Evolutionary conservation across 2,888 invertebrate genomes (phyloP).

Genomic region (Zygogramma bicolorata): DNA sequence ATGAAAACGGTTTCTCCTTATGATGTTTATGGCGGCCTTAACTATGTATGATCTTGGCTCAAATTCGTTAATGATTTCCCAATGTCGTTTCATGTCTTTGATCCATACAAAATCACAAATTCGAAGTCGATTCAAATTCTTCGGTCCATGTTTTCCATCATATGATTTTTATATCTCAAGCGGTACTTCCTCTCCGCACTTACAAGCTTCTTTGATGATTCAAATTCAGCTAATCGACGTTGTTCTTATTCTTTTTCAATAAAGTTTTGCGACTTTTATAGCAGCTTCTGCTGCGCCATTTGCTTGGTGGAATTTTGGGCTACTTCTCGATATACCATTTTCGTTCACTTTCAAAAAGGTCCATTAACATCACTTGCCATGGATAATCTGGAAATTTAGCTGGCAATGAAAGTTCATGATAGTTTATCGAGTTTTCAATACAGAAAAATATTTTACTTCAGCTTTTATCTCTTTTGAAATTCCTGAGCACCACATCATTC

Average conservation of each 20-base stretch:
- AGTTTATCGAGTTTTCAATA: neutral
- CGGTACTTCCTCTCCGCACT: neutral
- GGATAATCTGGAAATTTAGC: neutral
- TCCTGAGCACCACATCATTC: neutral
- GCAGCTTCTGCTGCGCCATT: neutral
- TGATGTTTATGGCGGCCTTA: neutral
- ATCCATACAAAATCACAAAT: neutral
- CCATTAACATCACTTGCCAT: neutral
- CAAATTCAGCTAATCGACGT: neutral
- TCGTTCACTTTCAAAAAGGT: neutral
- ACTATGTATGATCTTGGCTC: neutral
- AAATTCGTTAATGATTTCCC: neutral
- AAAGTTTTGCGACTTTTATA: neutral
- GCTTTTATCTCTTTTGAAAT: neutral
- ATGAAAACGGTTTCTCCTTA: neutral
- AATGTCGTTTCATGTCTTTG: neutral
- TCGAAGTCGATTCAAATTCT: neutral
- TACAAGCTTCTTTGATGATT: neutral
- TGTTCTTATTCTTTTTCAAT: neutral
- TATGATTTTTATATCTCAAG: neutral
- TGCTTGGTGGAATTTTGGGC: neutral
- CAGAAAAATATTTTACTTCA: neutral
- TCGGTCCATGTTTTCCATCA: neutral
- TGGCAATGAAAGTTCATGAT: neutral
- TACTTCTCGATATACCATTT: neutral